Evolutionary conservation across 2,888 invertebrate genomes (phyloP).

Genomic region (Homarus gammarus): DNA sequence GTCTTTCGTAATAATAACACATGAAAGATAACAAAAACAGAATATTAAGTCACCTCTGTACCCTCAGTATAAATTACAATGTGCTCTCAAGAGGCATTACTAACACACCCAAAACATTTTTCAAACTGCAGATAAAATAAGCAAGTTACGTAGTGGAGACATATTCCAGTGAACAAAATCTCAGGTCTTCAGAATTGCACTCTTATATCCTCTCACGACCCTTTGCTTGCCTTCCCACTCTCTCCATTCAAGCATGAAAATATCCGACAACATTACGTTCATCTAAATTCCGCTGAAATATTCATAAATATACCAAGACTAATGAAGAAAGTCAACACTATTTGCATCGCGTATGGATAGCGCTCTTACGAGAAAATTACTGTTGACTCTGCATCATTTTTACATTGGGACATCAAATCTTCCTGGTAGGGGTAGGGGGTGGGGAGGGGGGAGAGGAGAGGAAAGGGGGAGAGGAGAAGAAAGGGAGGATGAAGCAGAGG

Average conservation of each 20-base stretch:
- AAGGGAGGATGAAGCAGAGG: not conserved
- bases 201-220: not conserved
- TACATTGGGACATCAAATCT: slow-evolving; percentile 31
- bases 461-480: not conserved
- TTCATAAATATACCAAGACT: slow-evolving; percentile 33
- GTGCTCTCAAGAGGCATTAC: too few relatives aligned
- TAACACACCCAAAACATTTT: too few relatives aligned
- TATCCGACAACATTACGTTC: not conserved
- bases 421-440: not conserved
- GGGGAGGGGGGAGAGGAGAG: not conserved
- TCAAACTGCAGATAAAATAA: too few relatives aligned
- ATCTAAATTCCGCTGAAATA: slow-evolving; percentile 43
- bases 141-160: too few relatives aligned
- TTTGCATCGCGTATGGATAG: slow-evolving; percentile 31
- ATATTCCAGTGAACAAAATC: too few relatives aligned
- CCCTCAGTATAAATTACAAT: too few relatives aligned
- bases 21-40: too few relatives aligned
- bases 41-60: too few relatives aligned
- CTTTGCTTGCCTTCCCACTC: not conserved
- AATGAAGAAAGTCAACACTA: slow-evolving; percentile 47
- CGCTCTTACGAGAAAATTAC: slow-evolving; percentile 24
- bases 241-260: slow-evolving; percentile 1
- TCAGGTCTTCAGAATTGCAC: not conserved
- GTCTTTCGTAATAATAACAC: too few relatives aligned
- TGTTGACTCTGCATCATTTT: slow-evolving; percentile 32